phyloP scores from a whole-genome alignment of 1,140 invertebrate species.

The Musca domestica region DNA sequence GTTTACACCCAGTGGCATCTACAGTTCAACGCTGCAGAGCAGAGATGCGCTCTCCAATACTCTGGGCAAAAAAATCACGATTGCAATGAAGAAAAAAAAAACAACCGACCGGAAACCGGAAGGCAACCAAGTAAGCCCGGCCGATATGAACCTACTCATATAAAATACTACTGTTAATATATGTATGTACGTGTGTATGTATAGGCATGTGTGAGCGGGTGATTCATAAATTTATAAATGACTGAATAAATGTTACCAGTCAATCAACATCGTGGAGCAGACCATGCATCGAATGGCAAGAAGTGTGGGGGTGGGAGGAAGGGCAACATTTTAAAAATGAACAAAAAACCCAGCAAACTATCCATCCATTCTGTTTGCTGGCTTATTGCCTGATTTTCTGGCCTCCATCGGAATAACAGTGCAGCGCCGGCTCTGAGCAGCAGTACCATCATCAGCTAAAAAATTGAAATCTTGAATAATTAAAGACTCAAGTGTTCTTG shows the following conservation, averaged over 20 bases:
- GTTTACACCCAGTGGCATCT: no score
- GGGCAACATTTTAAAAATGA: not conserved
- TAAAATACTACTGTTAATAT: no score
- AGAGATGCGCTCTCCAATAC: not conserved
- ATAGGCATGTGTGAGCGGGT: no score
- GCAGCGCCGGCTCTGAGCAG: not conserved
- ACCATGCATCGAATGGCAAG: not conserved
- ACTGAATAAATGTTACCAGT: not conserved
- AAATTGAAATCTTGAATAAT: conserved; percentile 16
- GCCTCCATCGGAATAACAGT: no score
- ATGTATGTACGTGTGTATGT: no score
- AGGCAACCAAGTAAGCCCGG: conserved; percentile 9
- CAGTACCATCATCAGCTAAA: not conserved
- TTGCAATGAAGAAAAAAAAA: no score
- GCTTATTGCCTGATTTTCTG: conserved; percentile 1
- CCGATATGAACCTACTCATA: conserved; percentile 1
- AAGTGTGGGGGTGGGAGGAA: no score
- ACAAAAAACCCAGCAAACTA: not conserved
- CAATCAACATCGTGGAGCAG: not conserved
- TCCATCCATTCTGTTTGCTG: not conserved
- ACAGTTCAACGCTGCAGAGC: no score
- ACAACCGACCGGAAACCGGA: conserved; percentile 11
- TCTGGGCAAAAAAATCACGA: not conserved
- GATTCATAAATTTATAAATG: no score
- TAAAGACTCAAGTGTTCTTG: conserved; percentile 10